Evolutionary conservation across 92 coral and sea anemone genomes (phyloP).

Genomic region (Palythoa grandiflora): DNA sequence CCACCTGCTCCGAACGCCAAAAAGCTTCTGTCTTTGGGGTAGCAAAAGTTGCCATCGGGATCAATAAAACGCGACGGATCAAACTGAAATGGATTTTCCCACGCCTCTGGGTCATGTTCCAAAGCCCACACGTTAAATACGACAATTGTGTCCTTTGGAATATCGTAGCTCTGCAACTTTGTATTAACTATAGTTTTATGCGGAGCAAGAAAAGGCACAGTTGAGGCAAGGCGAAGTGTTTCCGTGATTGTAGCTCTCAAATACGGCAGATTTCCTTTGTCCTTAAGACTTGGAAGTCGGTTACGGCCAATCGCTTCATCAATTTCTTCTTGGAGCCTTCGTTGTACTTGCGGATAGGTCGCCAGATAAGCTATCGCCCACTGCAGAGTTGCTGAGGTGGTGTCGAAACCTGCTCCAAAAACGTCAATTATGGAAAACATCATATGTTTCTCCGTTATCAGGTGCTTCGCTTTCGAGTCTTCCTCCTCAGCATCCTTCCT

Average conservation of each 20-base stretch:
- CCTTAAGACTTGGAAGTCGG: constrained; percentile 60
- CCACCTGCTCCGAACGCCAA: too few relatives aligned
- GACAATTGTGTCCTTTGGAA: constrained; percentile 75
- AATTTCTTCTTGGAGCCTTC: constrained; percentile 62
- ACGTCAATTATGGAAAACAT: constrained; percentile 65
- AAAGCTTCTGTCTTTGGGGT: too few relatives aligned
- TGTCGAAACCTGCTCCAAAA: constrained; percentile 73
- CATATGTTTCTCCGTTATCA: constrained; percentile 68
- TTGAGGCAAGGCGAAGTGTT: constrained; percentile 54
- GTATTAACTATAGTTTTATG: constrained; percentile 58
- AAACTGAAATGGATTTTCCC: constrained; percentile 67
- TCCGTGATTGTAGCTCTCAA: constrained; percentile 71
- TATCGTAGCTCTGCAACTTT: constrained; percentile 62
- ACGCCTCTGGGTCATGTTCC: constrained; percentile 69
- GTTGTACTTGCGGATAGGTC: constrained; percentile 60
- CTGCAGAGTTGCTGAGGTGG: constrained; percentile 69
- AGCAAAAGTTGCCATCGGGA: too few relatives aligned
- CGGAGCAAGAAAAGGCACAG: constrained; percentile 55
- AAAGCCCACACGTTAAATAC: constrained; percentile 79
- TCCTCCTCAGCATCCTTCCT: constrained; percentile 52
- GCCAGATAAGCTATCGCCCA: constrained; percentile 68
- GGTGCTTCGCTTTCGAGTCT: constrained; percentile 26
- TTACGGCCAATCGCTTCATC: constrained; percentile 55
- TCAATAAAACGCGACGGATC: too few relatives aligned
- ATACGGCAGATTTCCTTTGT: constrained; percentile 57